These are phyloP conservation scores for Anser cygnoides DNA, from an alignment of 2,113 vertebrate genomes.

Conservation along the genomic window DNA sequence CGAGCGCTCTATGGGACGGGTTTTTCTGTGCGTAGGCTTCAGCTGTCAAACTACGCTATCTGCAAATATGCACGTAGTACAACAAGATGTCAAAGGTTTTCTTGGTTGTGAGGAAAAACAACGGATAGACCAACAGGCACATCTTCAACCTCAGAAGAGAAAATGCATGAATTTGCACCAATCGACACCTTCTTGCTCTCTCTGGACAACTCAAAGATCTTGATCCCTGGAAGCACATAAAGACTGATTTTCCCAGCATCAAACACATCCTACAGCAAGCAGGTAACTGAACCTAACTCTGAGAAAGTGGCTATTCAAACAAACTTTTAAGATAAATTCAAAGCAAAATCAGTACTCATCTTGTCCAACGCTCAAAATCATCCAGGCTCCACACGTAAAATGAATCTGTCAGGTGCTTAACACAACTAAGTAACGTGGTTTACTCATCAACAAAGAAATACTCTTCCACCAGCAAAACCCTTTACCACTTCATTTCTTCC, in stretches of 20 bases:
- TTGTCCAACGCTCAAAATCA: background rate
- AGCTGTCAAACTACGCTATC: background rate
- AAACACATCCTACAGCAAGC: background rate
- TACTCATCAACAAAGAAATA: slow-evolving; percentile 29
- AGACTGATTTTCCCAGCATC: background rate
- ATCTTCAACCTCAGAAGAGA: background rate
- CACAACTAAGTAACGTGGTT: background rate
- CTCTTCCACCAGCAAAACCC: slow-evolving; percentile 2
- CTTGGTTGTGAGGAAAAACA: background rate
- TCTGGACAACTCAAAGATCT: background rate
- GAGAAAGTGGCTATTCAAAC: background rate
- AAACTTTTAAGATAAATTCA: background rate
- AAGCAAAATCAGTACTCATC: background rate
- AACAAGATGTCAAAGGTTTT: background rate
- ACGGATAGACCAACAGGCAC: background rate
- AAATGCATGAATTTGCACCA: background rate
- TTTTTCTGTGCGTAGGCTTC: background rate
- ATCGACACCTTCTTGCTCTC: background rate
- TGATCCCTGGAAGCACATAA: background rate
- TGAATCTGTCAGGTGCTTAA: background rate
- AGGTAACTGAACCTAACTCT: background rate
- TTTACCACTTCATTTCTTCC: background rate
- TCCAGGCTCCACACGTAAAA: background rate
- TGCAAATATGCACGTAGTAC: background rate
- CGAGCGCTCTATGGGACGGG: accelerated